Percentiles rank a stretch among this genome's conserved stretches.
phyloP scores from a whole-genome alignment of 1,140 invertebrate species.

The Euura lappo region DNA sequence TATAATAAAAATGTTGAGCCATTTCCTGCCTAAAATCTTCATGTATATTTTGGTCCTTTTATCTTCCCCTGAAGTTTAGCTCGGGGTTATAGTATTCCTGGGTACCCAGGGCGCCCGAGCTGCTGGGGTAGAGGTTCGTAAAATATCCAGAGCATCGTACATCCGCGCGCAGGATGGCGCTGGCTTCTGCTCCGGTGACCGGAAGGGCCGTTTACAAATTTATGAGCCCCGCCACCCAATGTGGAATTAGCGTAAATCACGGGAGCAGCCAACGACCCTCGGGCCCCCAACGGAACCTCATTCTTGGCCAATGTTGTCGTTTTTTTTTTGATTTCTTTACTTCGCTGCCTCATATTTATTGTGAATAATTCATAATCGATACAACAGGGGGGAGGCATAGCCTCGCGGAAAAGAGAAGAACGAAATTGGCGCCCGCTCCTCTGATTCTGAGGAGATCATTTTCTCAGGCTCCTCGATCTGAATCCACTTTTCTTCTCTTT shows the following conservation, averaged over 20 bases:
- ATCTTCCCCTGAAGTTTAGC: no score
- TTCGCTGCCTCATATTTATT: slow-evolving; percentile 19
- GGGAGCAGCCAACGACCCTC: slow-evolving; percentile 21
- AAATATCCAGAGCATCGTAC: slow-evolving; percentile 15
- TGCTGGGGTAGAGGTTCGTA: slow-evolving; percentile 1
- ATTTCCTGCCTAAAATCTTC: no score
- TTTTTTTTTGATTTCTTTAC: not conserved
- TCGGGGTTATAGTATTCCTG: no score
- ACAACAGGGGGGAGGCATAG: not conserved
- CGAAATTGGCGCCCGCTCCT: not conserved
- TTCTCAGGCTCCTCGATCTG: no score
- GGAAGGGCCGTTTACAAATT: slow-evolving; percentile 24
- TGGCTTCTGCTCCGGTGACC: slow-evolving; percentile 2
- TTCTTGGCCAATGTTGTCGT: not conserved
- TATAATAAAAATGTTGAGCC: no score
- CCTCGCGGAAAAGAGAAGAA: slow-evolving; percentile 17
- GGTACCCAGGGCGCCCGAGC: no score
- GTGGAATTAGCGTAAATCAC: slow-evolving; percentile 37
- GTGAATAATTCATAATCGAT: slow-evolving; percentile 43
- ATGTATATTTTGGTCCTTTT: no score
- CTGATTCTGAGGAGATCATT: no score
- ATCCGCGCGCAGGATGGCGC: slow-evolving; percentile 6
- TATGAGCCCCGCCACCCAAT: slow-evolving; percentile 28
- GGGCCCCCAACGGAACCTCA: not conserved
- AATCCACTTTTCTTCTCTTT: no score